Evolutionary conservation across 2,888 invertebrate species (phyloP).

Genomic region (Unio delphinus): DNA sequence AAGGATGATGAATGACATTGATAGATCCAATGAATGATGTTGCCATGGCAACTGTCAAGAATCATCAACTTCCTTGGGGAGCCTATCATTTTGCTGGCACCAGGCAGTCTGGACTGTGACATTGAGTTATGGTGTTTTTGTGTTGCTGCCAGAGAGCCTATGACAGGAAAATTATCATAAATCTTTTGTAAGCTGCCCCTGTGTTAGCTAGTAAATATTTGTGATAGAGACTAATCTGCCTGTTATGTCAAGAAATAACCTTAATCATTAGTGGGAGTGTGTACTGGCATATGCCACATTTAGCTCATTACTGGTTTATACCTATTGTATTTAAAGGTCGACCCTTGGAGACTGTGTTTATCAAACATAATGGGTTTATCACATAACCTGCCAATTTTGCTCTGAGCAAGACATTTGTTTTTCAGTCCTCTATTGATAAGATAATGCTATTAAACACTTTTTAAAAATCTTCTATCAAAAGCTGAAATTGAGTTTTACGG

Average conservation of each 20-base stretch:
- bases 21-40: slow-evolving; percentile 56
- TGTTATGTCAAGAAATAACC: slow-evolving; percentile 25
- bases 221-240: slow-evolving; percentile 35
- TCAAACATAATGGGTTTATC: too few species aligned
- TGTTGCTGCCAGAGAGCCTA: slow-evolving; percentile 51
- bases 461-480: too few species aligned
- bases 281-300: slow-evolving; percentile 20
- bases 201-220: slow-evolving; percentile 33
- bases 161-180: slow-evolving; percentile 64
- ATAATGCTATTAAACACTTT: too few species aligned
- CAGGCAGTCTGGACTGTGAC: slow-evolving; percentile 51
- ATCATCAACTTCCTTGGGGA: slow-evolving; percentile 55
- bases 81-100: slow-evolving; percentile 57
- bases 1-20: slow-evolving; percentile 58
- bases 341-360: too few species aligned
- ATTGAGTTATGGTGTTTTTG: slow-evolving; percentile 59
- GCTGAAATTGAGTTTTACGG: too few species aligned
- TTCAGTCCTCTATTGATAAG: too few species aligned
- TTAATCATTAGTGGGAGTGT: slow-evolving; percentile 11
- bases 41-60: slow-evolving; percentile 60
- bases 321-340: background rate
- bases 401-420: too few species aligned
- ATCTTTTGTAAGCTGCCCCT: slow-evolving; percentile 37
- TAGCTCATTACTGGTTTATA: slow-evolving; percentile 20
- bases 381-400: too few species aligned